Evolutionary conservation across 2,888 invertebrate species (phyloP).

Genomic region (Epinotia nisella): DNA sequence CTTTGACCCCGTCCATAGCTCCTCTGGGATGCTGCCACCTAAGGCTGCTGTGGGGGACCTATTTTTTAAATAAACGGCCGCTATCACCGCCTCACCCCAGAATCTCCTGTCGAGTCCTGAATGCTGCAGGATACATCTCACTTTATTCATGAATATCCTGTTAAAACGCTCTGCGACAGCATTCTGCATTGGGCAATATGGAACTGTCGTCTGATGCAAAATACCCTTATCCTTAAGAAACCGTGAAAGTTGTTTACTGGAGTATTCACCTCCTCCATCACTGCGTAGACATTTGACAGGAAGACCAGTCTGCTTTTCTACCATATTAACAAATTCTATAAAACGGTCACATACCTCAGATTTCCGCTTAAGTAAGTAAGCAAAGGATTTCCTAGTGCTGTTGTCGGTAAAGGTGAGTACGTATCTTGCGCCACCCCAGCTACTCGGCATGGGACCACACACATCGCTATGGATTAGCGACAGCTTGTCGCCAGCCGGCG

Average conservation of each 20-base stretch:
- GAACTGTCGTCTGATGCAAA: constrained; percentile 8
- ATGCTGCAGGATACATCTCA: neutral
- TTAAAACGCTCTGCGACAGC: neutral
- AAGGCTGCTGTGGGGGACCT: constrained; percentile 15
- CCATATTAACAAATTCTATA: neutral
- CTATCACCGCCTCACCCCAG: constrained; percentile 5
- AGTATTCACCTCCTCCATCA: neutral
- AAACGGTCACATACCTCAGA: constrained; percentile 17
- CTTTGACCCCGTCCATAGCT: constrained; percentile 18
- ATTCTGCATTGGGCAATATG: neutral
- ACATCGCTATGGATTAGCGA: neutral
- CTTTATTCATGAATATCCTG: neutral
- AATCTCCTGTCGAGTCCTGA: constrained; percentile 5
- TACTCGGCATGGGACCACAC: neutral
- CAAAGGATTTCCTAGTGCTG: too few species aligned
- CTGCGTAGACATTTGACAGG: neutral
- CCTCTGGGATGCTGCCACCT: constrained; percentile 14
- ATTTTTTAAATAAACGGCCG: constrained; percentile 8
- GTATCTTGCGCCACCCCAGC: constrained; percentile 3
- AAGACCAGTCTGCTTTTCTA: constrained; percentile 19
- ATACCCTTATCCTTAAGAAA: neutral
- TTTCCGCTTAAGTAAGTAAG: neutral
- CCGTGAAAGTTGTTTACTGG: neutral
- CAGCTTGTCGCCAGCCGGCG: neutral
- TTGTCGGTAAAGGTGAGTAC: neutral